These are phyloP conservation scores for Eclectus roratus DNA, from an alignment of 2,113 vertebrate genomes.

Conservation along the genomic window DNA sequence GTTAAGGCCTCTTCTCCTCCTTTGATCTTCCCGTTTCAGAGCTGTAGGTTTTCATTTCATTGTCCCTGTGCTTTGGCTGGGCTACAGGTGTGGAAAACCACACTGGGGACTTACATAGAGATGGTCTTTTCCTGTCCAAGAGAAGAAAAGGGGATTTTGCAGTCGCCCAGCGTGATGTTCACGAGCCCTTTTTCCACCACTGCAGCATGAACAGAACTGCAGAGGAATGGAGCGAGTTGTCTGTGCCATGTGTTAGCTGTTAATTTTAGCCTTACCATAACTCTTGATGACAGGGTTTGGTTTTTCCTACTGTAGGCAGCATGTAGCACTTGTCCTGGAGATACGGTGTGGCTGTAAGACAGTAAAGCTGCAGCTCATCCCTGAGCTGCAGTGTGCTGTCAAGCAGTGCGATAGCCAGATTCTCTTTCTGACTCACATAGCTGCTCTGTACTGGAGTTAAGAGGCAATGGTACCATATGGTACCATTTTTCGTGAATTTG, in stretches of 20 bases:
- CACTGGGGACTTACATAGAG: not conserved
- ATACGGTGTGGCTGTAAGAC: not conserved
- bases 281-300: constrained; percentile 45
- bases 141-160: not conserved
- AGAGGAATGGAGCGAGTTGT: constrained; percentile 37
- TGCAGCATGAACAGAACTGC: not conserved
- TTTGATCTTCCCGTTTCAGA: not conserved
- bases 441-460: not conserved
- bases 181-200: not conserved
- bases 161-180: accelerated
- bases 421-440: not conserved
- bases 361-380: not conserved
- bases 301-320: constrained; percentile 58
- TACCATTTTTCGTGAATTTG: not conserved
- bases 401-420: not conserved
- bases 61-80: not conserved
- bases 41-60: not conserved
- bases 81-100: not conserved
- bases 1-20: not conserved
- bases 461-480: not conserved
- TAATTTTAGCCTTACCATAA: constrained; percentile 60
- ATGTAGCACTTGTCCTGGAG: constrained; percentile 50
- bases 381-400: not conserved
- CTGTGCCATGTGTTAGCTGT: constrained; percentile 55
- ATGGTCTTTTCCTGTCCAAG: not conserved